phyloP scores from a whole-genome alignment of 2,888 invertebrate species.

The Chaitophorus viminalis region DNA sequence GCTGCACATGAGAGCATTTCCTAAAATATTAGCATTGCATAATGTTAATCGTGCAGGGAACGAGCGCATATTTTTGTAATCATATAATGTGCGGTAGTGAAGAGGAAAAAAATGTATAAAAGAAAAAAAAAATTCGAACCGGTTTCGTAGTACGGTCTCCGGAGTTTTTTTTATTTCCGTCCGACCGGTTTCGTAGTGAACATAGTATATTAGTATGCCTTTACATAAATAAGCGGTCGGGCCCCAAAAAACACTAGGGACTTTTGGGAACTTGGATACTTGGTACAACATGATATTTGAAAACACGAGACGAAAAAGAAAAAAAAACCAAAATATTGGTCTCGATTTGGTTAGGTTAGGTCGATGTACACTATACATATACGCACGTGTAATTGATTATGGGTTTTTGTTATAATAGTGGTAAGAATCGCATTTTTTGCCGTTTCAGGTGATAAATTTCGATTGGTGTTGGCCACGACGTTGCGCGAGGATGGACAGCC shows the following conservation, averaged over 20 bases:
- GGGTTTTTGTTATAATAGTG: not conserved
- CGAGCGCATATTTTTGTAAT: not conserved
- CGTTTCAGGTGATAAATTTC: constrained; percentile 71
- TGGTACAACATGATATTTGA: too few species aligned
- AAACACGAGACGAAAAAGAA: not conserved
- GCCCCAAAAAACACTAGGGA: not conserved
- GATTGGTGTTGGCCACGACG: constrained; percentile 93
- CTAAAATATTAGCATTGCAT: not conserved
- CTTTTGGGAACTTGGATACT: not conserved
- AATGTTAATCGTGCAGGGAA: not conserved
- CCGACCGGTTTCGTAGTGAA: constrained; percentile 20
- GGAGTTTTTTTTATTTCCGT: constrained; percentile 51
- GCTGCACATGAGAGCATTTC: not conserved
- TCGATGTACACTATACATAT: not conserved
- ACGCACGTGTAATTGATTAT: not conserved
- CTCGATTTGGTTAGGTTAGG: not conserved
- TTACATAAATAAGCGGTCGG: not conserved
- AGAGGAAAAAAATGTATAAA: constrained; percentile 1
- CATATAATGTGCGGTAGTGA: not conserved
- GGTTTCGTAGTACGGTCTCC: constrained; percentile 49
- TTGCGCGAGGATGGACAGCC: constrained; percentile 96
- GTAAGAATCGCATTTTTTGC: not conserved
- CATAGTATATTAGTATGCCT: not conserved
- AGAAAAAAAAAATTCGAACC: constrained; percentile 32
- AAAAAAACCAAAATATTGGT: not conserved